These are phyloP conservation scores for Nephrocerus scutellatus DNA, from an alignment of 2,888 invertebrate species.

Conservation along the genomic window DNA sequence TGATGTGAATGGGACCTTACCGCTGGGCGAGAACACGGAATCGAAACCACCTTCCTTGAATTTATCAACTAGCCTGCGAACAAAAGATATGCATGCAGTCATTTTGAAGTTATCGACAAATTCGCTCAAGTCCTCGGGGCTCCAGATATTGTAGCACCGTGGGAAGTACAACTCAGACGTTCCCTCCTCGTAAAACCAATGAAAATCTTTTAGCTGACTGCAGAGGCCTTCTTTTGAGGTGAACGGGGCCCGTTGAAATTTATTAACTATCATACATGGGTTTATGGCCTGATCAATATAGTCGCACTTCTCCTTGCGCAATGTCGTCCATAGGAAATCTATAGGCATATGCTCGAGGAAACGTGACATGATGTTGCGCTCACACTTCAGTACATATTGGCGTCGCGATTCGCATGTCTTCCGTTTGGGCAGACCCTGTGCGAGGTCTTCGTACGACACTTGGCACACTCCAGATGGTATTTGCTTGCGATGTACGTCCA, in stretches of 20 bases:
- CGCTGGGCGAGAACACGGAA: slow-evolving; percentile 52
- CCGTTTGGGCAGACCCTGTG: slow-evolving; percentile 42
- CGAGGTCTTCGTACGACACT: slow-evolving; percentile 42
- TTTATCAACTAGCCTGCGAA: slow-evolving; percentile 67
- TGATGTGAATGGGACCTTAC: slow-evolving; percentile 65
- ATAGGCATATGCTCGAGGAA: slow-evolving; percentile 73
- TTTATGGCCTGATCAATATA: slow-evolving; percentile 46
- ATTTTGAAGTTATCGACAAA: slow-evolving; percentile 84
- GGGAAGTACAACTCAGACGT: slow-evolving; percentile 77
- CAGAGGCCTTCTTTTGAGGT: slow-evolving; percentile 89
- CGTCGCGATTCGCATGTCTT: slow-evolving; percentile 46
- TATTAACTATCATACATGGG: slow-evolving; percentile 65
- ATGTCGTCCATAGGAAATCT: slow-evolving; percentile 85
- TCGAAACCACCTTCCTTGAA: slow-evolving; percentile 54
- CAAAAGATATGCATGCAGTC: slow-evolving; percentile 77
- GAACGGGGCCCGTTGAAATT: slow-evolving; percentile 80
- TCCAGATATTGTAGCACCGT: slow-evolving; percentile 76
- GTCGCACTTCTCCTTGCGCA: slow-evolving; percentile 65
- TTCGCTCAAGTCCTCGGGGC: slow-evolving; percentile 71
- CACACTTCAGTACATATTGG: slow-evolving; percentile 58
- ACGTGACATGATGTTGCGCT: slow-evolving; percentile 63
- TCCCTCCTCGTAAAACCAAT: slow-evolving; percentile 79
- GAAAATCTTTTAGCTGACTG: slow-evolving; percentile 68
- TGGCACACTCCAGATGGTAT: slow-evolving; percentile 32
- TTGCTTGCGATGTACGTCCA: slow-evolving; percentile 43